Evolutionary conservation across 2,888 invertebrate species (phyloP), one percentile per base, ranked within the genome.

Genomic region (Platycnemis pennipes): DNA sequence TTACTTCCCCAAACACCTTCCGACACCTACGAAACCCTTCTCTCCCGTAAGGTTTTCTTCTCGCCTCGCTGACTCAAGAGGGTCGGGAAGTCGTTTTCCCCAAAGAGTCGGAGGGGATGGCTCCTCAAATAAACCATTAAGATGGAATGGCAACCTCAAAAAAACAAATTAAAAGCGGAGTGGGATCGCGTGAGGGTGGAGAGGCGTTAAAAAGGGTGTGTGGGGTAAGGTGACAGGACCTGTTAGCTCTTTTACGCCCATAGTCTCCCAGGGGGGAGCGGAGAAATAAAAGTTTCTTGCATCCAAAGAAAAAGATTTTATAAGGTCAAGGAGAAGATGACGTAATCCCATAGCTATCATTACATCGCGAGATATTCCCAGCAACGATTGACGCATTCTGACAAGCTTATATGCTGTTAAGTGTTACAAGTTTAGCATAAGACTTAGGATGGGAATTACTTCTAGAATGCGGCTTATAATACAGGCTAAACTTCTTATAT

Each of bases 71-170:
- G 46, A 87, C 87, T 46, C 87, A 22, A 46, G 87, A 87, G 87
- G n/a, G 87, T 5, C 8, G 44, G 45, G n/a, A 11, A 87, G 45
- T 11, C 77, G 13, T 19, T 44, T 44, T 44, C 87, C n/a, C n/a
- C 26, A 46, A 44, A 87, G 42, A 37, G 77, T 63, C n/a, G 26
- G 63, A n/a, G 26, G 63, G 63, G 63, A 63, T 63, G 63, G 7
- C 44, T 63, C 91, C 56, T 63, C 63, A 44, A 63, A 63, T 42
- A 89, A 53, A 89, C 89, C 45, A 63, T 63, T 44, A 91, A 91
- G 63, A 91, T 46, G 87, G n/a, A 46, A 87, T 87, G n/a, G 87
- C 26, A 87, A n/a, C 46, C 87, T 44, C 45, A n/a, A 87, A 86
- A 63, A 26, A 37, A 77, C 19, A 63, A n/a, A 63, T 26, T 13